Conservation (phyloP, 2,888 invertebrate species). For the Punctoribates punctum region DNA sequence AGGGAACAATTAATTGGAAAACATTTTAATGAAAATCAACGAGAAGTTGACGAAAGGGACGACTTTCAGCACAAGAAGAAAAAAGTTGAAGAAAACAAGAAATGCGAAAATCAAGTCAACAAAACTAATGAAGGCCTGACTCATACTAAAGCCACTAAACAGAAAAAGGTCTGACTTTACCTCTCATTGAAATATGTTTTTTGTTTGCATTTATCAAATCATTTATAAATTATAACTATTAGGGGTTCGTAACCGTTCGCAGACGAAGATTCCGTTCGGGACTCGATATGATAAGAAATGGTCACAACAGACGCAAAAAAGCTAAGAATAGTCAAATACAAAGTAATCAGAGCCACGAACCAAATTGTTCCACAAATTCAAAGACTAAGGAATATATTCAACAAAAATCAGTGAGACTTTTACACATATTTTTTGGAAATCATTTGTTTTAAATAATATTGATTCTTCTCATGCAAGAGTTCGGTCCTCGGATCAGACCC, state of each 20-base stretch:
- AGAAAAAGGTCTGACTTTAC: not conserved
- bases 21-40: not conserved
- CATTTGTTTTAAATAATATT: too few species aligned
- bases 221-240: not conserved
- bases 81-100: not conserved
- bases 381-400: too few species aligned
- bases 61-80: not conserved
- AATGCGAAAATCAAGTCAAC: not conserved
- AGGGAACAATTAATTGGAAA: not conserved
- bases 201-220: too few species aligned
- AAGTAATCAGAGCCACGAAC: slow-evolving; percentile 4
- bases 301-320: too few species aligned
- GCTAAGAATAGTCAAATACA: slow-evolving; percentile 7
- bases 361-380: not conserved
- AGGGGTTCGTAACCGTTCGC: slow-evolving; percentile 44
- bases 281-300: slow-evolving; percentile 43
- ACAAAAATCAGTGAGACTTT: too few species aligned
- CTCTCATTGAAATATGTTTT: too few species aligned
- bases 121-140: not conserved
- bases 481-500: too few species aligned
- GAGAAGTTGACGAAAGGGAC: not conserved
- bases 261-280: slow-evolving; percentile 50
- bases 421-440: too few species aligned
- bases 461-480: too few species aligned
- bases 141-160: not conserved